A percentile compares a stretch with the other conserved stretches of the same genome.
Evolutionary conservation across 2,888 invertebrate species (phyloP).

Genomic region (Calameuta filiformis): DNA sequence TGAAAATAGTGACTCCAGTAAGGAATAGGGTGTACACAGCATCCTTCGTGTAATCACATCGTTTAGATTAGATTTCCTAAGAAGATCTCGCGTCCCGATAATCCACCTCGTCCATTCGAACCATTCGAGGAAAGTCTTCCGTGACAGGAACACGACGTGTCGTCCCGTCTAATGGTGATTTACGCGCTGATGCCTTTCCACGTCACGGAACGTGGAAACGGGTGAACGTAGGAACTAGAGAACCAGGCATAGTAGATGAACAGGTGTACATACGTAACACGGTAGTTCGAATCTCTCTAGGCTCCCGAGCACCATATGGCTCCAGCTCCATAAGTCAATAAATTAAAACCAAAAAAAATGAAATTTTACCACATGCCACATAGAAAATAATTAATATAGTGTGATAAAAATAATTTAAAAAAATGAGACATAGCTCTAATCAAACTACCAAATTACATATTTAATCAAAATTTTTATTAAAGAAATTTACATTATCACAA

Average conservation of each 20-base stretch:
- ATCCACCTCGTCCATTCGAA: background rate
- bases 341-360: background rate
- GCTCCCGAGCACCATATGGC: conserved; percentile 50
- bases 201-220: background rate
- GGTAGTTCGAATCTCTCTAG: conserved; percentile 36
- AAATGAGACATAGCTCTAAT: background rate
- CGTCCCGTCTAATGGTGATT: conserved; percentile 21
- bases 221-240: background rate
- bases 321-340: background rate
- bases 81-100: conserved; percentile 7
- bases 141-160: conserved; percentile 15
- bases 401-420: background rate
- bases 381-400: background rate
- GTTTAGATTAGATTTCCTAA: conserved; percentile 20
- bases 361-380: background rate
- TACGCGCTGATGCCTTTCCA: conserved; percentile 26
- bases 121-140: background rate
- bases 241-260: conserved; percentile 14
- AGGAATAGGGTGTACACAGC: background rate
- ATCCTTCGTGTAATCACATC: conserved; percentile 17
- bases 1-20: background rate
- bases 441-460: background rate
- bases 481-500: background rate
- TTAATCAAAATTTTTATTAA: background rate
- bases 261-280: conserved; percentile 51